phyloP scores from a whole-genome alignment of 2,113 vertebrate species.

The Charina bottae region DNA sequence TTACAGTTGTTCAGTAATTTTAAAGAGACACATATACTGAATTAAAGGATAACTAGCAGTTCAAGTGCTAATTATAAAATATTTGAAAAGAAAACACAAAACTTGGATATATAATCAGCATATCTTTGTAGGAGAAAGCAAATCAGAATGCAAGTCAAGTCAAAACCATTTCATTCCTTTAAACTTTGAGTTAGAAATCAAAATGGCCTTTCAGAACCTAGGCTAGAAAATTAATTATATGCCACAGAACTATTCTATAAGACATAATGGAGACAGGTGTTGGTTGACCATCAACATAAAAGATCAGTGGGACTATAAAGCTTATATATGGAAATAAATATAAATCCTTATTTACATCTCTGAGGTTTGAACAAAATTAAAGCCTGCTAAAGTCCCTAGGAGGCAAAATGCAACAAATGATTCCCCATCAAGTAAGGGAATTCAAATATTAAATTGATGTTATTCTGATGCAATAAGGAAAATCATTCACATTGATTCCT shows the following conservation, averaged over 20 bases:
- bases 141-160: rapidly evolving
- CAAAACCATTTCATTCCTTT: background rate
- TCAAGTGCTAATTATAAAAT: background rate
- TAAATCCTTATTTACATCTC: background rate
- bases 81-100: background rate
- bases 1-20: background rate
- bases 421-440: background rate
- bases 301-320: background rate
- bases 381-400: background rate
- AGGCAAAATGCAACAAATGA: background rate
- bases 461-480: background rate
- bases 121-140: background rate
- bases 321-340: background rate
- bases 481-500: conserved; percentile 22
- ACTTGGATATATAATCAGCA: rapidly evolving
- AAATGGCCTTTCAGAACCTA: background rate
- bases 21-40: background rate
- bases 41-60: background rate
- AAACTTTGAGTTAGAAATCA: background rate
- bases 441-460: conserved; percentile 12
- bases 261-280: background rate
- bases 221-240: background rate
- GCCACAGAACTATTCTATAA: rapidly evolving
- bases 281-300: background rate
- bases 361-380: background rate